phyloP scores from a whole-genome alignment of 2,113 vertebrate genomes.

The Gallinago paraguaiae region DNA sequence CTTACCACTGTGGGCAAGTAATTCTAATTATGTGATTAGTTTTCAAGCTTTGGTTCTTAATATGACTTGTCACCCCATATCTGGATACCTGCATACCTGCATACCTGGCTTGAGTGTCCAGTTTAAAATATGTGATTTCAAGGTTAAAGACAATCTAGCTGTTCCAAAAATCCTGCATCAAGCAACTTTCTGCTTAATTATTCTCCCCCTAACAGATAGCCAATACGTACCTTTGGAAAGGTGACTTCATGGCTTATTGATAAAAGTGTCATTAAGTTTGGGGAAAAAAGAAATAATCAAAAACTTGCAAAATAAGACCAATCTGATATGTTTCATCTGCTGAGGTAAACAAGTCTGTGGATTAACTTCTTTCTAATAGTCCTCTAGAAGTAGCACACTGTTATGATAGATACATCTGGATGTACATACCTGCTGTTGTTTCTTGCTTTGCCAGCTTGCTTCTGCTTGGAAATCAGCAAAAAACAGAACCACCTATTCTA shows the following conservation, averaged over 20 bases:
- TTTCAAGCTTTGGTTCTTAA: neutral
- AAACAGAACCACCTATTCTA: neutral
- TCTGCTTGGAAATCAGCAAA: neutral
- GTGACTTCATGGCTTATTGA: neutral
- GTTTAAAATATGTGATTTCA: neutral
- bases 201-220: neutral
- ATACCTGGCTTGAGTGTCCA: neutral
- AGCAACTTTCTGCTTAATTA: neutral
- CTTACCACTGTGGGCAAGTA: neutral
- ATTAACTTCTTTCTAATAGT: neutral
- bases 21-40: neutral
- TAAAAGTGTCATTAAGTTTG: neutral
- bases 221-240: neutral
- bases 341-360: neutral
- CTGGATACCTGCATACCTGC: neutral
- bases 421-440: neutral
- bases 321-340: neutral
- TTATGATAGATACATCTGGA: neutral
- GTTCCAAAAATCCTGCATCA: neutral
- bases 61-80: neutral
- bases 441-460: neutral
- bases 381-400: neutral
- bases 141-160: neutral
- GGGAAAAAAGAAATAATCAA: accelerated
- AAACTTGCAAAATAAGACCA: neutral